A percentile compares a stretch with the other conserved stretches of the same genome.
phyloP scores from a whole-genome alignment of 1,140 invertebrate genomes.

The Pygmarrhopalites habei region DNA sequence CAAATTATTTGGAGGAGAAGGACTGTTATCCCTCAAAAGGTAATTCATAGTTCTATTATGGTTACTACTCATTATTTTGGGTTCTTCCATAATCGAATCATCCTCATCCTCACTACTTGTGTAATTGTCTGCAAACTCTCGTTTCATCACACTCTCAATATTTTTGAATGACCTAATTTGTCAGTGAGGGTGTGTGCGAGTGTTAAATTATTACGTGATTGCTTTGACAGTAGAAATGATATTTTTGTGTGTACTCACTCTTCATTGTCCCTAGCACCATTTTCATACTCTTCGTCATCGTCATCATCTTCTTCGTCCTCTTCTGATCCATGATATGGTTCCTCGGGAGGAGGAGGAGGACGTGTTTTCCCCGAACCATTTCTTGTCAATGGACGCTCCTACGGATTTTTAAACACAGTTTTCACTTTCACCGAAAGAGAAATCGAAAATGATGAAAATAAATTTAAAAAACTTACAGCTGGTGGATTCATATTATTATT shows the following conservation, averaged over 20 bases:
- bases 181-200: too few relatives aligned
- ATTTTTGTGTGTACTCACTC: too few relatives aligned
- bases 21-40: too few relatives aligned
- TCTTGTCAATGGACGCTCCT: background rate
- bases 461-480: background rate
- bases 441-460: too few relatives aligned
- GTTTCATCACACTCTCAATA: slow-evolving; percentile 3
- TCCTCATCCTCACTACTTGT: too few relatives aligned
- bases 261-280: slow-evolving; percentile 42
- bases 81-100: too few relatives aligned
- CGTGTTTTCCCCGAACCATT: background rate
- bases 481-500: background rate
- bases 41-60: too few relatives aligned
- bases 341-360: background rate
- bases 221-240: too few relatives aligned
- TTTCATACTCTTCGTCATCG: slow-evolving; percentile 42
- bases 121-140: background rate
- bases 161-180: slow-evolving; percentile 4
- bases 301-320: slow-evolving; percentile 41
- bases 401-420: background rate
- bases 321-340: background rate
- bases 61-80: too few relatives aligned
- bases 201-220: too few relatives aligned
- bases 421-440: background rate
- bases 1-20: too few relatives aligned